Evolutionary conservation across 2,113 vertebrate genomes (phyloP).

Genomic region (Enhydra lutris): DNA sequence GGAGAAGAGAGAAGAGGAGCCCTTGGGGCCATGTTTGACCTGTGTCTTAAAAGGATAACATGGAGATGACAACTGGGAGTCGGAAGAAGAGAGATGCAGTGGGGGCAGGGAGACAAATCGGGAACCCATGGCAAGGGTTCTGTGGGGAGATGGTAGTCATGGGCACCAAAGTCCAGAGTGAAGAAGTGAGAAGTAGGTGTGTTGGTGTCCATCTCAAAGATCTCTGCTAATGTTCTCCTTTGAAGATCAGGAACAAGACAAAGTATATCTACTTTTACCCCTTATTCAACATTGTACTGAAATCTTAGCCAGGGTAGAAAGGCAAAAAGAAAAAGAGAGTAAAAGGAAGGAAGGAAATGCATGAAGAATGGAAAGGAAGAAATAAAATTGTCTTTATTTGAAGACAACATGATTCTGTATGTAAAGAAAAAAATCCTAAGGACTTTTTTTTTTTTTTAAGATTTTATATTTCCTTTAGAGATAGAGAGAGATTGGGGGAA

Average conservation of each 20-base stretch:
- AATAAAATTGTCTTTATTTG: not conserved
- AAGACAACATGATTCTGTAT: not conserved
- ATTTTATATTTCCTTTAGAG: not conserved
- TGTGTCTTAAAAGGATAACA: not conserved
- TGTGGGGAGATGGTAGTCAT: not conserved
- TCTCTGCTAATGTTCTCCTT: not conserved
- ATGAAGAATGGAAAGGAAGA: not conserved
- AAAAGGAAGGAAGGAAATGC: not conserved
- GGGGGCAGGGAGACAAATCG: fast-evolving
- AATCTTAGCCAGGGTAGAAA: not conserved
- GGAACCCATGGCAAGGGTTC: not conserved
- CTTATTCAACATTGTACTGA: not conserved
- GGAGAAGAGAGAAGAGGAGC: not conserved
- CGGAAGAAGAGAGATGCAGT: not conserved
- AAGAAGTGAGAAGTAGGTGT: not conserved
- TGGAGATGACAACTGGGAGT: not conserved
- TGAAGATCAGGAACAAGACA: not conserved
- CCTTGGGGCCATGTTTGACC: not conserved
- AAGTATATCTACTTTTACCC: not conserved
- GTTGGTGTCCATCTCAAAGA: not conserved
- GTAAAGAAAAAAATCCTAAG: not conserved
- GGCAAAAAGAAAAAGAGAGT: not conserved
- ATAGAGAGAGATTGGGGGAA: not conserved
- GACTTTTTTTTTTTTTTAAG: not conserved
- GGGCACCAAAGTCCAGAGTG: not conserved